These are phyloP conservation scores for Hemithea aestivaria DNA, from an alignment of 2,888 invertebrate genomes.

Conservation along the genomic window DNA sequence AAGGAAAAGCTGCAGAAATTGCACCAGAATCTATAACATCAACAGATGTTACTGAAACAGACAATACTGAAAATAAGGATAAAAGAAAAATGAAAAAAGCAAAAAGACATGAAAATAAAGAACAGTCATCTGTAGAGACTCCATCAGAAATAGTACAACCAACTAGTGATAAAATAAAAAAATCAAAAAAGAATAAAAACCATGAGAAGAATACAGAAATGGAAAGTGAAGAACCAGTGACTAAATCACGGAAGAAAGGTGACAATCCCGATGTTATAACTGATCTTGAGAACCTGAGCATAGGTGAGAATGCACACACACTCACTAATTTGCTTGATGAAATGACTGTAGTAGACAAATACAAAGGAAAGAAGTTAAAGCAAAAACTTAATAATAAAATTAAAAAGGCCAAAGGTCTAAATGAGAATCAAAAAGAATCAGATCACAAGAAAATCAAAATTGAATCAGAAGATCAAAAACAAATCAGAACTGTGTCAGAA, in stretches of 20 bases:
- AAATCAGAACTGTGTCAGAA: neutral
- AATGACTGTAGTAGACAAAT: constrained; percentile 63
- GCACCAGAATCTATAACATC: too few relatives aligned
- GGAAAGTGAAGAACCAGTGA: constrained; percentile 39
- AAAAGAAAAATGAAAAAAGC: constrained; percentile 35
- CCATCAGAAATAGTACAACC: constrained; percentile 23
- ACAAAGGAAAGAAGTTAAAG: constrained; percentile 47
- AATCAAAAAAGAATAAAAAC: constrained; percentile 50
- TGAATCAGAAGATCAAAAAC: too few relatives aligned
- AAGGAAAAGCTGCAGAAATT: constrained; percentile 26
- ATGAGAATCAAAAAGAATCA: too few relatives aligned
- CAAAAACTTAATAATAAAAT: constrained; percentile 40
- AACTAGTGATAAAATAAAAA: constrained; percentile 29
- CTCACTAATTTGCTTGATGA: constrained; percentile 57
- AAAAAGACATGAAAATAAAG: constrained; percentile 32
- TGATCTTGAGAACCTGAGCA: constrained; percentile 55
- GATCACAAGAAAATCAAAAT: too few relatives aligned
- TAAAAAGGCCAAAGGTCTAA: constrained; percentile 32
- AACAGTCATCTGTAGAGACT: constrained; percentile 18
- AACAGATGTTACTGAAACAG: neutral
- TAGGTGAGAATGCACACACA: constrained; percentile 64
- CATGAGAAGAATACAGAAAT: constrained; percentile 24
- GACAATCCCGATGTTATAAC: constrained; percentile 47
- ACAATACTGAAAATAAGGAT: constrained; percentile 12
- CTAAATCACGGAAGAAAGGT: constrained; percentile 44